These are phyloP conservation scores for Drosophila novamexicana DNA, from an alignment of 1,140 invertebrate species.

Conservation along the genomic window DNA sequence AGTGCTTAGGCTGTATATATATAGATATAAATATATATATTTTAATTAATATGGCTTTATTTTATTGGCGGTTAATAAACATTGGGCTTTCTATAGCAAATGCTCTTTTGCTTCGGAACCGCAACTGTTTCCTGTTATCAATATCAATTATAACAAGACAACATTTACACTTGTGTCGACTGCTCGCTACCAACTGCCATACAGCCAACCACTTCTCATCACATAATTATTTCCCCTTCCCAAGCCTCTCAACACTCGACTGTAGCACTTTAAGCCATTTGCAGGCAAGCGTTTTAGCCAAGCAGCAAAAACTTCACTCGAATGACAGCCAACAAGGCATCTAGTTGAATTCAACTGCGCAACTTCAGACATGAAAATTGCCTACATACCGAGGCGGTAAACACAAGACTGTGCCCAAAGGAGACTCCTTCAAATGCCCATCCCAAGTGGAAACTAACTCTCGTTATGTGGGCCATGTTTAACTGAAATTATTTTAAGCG, in stretches of 20 bases:
- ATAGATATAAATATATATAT: not conserved
- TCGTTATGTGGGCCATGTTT: conserved; percentile 65
- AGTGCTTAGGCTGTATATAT: not conserved
- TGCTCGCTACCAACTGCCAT: not conserved
- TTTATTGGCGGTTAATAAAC: conserved; percentile 7
- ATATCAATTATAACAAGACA: conserved; percentile 33
- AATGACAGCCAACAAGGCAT: conserved; percentile 50
- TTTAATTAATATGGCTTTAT: not conserved
- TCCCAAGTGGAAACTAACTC: conserved; percentile 18
- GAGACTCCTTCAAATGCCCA: conserved; percentile 18
- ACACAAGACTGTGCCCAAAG: conserved; percentile 32
- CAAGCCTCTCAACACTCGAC: conserved; percentile 2
- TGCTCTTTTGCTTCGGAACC: conserved; percentile 2
- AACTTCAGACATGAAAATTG: conserved; percentile 63
- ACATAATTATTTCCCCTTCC: conserved; percentile 18
- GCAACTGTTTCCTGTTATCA: conserved; percentile 15
- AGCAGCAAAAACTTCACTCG: conserved; percentile 28
- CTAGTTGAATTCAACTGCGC: conserved; percentile 38
- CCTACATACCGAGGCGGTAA: conserved; percentile 44
- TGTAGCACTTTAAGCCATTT: conserved; percentile 32
- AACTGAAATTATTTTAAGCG: conserved; percentile 77
- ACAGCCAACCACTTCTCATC: conserved; percentile 15
- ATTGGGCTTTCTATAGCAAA: not conserved
- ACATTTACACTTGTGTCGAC: conserved; percentile 14
- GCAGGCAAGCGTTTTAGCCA: conserved; percentile 15